These are phyloP conservation scores for Helogale parvula DNA, from an alignment of 2,113 vertebrate genomes.

Conservation along the genomic window DNA sequence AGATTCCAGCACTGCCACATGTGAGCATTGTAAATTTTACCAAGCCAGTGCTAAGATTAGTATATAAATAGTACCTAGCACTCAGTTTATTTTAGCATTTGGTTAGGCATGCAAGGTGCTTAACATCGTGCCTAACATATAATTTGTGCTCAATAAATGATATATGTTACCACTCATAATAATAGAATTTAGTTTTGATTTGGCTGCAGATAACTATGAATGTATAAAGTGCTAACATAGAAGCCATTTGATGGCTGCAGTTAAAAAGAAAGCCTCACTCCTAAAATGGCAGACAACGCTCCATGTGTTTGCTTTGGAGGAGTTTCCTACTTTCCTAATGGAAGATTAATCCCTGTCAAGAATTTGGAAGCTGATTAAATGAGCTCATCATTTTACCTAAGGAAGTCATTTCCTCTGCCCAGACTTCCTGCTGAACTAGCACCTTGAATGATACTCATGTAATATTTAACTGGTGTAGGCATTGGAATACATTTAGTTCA, in stretches of 20 bases:
- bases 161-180: background rate
- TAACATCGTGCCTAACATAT: background rate
- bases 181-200: slow-evolving; percentile 17
- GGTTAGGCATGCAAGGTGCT: background rate
- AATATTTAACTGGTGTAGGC: slow-evolving; percentile 45
- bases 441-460: slow-evolving; percentile 37
- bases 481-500: slow-evolving; percentile 20
- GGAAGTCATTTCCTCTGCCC: slow-evolving; percentile 52
- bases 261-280: background rate
- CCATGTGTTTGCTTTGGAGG: background rate
- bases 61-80: background rate
- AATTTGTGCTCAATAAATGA: background rate
- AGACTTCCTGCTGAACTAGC: slow-evolving; percentile 48
- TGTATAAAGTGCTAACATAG: background rate
- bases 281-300: background rate
- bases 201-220: background rate
- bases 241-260: background rate
- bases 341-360: slow-evolving; percentile 57
- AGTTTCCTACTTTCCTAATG: slow-evolving; percentile 43
- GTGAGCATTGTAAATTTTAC: background rate
- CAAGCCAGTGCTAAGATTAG: background rate
- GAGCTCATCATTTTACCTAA: slow-evolving; percentile 43
- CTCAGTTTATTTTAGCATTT: background rate
- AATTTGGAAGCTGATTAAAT: slow-evolving; percentile 48
- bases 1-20: background rate